Percentiles rank a stretch among this genome's conserved stretches.
These are phyloP conservation scores for Sander lucioperca DNA, from an alignment of 2,113 vertebrate species.

Conservation along the genomic window DNA sequence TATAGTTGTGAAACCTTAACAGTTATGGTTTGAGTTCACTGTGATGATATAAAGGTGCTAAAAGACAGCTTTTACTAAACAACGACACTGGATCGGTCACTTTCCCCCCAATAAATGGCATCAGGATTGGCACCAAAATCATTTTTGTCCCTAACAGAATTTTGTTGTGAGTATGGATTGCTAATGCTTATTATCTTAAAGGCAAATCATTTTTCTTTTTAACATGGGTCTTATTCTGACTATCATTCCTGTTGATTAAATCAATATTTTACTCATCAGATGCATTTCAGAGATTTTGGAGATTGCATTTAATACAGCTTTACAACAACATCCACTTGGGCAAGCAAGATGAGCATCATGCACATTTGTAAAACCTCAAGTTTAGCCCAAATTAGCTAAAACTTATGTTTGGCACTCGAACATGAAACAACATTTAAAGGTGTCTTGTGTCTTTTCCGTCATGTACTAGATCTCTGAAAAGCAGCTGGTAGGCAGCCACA, in stretches of 20 bases:
- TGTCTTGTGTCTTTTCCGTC: neutral
- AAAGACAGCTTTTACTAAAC: conserved; percentile 25
- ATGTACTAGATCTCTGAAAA: neutral
- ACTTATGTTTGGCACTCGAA: conserved; percentile 28
- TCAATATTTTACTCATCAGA: neutral
- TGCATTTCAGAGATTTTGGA: neutral
- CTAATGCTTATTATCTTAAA: neutral
- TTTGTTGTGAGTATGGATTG: neutral
- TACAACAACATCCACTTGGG: neutral
- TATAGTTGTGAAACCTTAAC: neutral
- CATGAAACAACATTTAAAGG: neutral
- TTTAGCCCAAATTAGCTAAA: neutral
- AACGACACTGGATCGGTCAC: neutral
- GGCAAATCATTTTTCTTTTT: neutral
- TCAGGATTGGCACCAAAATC: conserved; percentile 38
- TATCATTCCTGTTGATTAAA: neutral
- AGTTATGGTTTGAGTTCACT: conserved; percentile 25
- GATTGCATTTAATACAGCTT: neutral
- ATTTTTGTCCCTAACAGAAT: neutral
- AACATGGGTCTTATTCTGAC: neutral
- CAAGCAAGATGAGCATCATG: neutral
- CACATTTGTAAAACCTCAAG: neutral
- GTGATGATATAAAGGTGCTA: conserved; percentile 40
- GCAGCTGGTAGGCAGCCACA: conserved; percentile 1
- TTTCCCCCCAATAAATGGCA: neutral